These are phyloP conservation scores for Threskiornis aethiopicus DNA, from an alignment of 2,797 vertebrate species.

Conservation along the genomic window DNA sequence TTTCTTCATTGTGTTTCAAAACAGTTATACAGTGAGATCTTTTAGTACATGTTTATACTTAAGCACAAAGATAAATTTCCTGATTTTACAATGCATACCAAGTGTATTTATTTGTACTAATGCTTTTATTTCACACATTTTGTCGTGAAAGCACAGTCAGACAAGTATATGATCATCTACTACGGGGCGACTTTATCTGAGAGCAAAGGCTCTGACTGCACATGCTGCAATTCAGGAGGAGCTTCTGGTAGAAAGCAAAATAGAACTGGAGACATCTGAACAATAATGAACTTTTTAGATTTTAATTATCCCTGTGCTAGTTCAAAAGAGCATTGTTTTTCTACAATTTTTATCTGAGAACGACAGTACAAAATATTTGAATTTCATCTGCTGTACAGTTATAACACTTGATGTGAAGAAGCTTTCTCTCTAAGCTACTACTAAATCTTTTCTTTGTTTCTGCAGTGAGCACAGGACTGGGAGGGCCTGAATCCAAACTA, in stretches of 20 bases:
- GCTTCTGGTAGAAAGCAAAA: neutral
- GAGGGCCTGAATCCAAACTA: neutral
- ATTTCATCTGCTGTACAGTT: neutral
- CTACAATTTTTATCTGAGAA: neutral
- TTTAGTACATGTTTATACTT: neutral
- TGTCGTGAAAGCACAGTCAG: neutral
- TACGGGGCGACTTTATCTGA: accelerated
- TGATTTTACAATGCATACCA: neutral
- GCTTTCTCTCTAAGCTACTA: neutral
- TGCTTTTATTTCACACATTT: neutral
- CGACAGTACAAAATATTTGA: neutral
- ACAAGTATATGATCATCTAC: neutral
- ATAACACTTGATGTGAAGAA: neutral
- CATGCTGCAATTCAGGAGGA: neutral
- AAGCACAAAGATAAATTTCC: neutral
- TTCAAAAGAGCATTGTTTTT: neutral
- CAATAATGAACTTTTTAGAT: neutral
- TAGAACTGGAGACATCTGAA: neutral
- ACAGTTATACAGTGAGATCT: neutral
- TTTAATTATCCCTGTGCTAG: neutral
- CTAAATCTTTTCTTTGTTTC: neutral
- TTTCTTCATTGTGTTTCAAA: neutral
- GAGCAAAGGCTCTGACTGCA: neutral
- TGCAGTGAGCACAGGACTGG: neutral
- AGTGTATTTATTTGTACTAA: neutral